Evolutionary conservation across 53 echinoderm and acorn worm species (phyloP).

Genomic region (Paracentrotus lividus): DNA sequence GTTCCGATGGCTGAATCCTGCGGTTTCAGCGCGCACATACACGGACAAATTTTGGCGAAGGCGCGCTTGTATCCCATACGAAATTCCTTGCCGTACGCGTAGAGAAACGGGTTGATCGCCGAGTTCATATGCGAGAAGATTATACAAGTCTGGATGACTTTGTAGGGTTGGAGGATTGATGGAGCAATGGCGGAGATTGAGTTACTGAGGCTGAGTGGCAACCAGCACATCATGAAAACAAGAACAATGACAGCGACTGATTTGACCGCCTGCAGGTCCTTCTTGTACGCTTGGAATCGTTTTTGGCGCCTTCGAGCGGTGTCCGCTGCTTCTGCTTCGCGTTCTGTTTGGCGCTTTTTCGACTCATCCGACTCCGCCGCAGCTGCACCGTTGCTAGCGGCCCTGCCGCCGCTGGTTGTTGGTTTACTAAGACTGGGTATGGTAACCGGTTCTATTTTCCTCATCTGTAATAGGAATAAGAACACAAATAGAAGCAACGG

Average conservation of each 20-base stretch:
- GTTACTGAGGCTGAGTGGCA: slow-evolving; percentile 86
- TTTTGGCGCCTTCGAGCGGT: slow-evolving; percentile 72
- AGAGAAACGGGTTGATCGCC: slow-evolving; percentile 81
- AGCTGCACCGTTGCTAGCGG: not conserved
- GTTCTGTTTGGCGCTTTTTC: not conserved
- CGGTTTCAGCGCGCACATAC: slow-evolving; percentile 33
- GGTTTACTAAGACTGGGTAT: slow-evolving; percentile 31
- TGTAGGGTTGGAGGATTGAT: not conserved
- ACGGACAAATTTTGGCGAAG: slow-evolving; percentile 64
- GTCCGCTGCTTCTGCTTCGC: slow-evolving; percentile 53
- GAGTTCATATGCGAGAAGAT: slow-evolving; percentile 82
- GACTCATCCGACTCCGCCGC: slow-evolving; percentile 1
- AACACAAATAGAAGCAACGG: not conserved
- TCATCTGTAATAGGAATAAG: slow-evolving; percentile 61
- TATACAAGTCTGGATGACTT: slow-evolving; percentile 30
- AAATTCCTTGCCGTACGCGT: slow-evolving; percentile 87
- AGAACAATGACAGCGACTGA: slow-evolving; percentile 86
- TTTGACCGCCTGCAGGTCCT: slow-evolving; percentile 85
- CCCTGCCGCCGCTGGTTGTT: slow-evolving; percentile 49
- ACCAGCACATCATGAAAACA: slow-evolving; percentile 84
- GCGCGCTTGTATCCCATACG: slow-evolving; percentile 72
- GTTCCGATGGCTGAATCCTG: not conserved
- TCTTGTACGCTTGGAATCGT: slow-evolving; percentile 79
- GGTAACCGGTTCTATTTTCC: slow-evolving; percentile 66
- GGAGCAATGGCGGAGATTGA: slow-evolving; percentile 73